phyloP scores from a whole-genome alignment of 2,797 vertebrate species.

The Delichon dasypus region DNA sequence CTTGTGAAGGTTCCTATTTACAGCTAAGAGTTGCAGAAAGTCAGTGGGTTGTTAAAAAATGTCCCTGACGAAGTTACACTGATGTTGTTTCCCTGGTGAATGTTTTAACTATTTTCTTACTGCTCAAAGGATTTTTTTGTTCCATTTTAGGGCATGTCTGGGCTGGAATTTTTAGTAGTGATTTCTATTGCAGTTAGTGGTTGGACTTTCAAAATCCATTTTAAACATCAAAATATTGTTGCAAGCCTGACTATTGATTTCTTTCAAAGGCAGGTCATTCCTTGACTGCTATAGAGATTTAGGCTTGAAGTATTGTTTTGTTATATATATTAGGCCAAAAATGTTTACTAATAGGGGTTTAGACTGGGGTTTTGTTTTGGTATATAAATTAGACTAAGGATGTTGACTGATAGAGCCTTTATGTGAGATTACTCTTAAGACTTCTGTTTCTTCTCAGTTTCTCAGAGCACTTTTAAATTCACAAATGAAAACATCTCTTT shows the following conservation, averaged over 20 bases:
- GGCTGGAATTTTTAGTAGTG: not conserved
- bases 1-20: not conserved
- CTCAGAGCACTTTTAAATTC: not conserved
- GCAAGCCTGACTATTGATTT: not conserved
- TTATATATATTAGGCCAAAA: not conserved
- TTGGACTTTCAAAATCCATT: not conserved
- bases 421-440: not conserved
- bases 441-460: not conserved
- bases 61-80: not conserved
- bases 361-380: not conserved
- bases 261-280: not conserved
- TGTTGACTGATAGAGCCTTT: not conserved
- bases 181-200: not conserved
- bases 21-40: not conserved
- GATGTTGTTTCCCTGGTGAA: not conserved
- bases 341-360: not conserved
- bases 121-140: not conserved
- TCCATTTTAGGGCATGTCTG: not conserved
- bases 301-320: not conserved
- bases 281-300: not conserved
- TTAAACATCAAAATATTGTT: not conserved
- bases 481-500: not conserved
- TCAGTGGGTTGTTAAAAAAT: not conserved
- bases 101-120: not conserved
- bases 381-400: not conserved